Base-by-base conservation (phyloP, 1,140 invertebrate genomes). In the Belonocnema kinseyi region DNA sequence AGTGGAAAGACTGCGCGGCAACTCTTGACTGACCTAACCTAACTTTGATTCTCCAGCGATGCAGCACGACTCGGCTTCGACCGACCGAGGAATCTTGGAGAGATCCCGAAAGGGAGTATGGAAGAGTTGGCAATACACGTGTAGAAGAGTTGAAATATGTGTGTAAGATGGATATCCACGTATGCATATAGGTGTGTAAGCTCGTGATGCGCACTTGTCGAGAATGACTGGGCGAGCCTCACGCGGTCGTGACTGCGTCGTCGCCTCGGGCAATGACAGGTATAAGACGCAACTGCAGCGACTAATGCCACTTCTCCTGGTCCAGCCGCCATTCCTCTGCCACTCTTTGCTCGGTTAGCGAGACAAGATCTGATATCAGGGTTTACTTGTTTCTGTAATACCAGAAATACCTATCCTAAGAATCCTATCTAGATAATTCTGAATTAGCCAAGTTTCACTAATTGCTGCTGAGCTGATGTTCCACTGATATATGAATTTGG, bases 121-220 rank as follows among this genome's bases (percentile, higher is more conserved):
- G 19, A 40, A 50, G 16, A 53, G 46, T 46, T 73, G 33, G 53
- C 71, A 74, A 53, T 16, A 58, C 19, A 53, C n/a, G 72, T 21
- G 73, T 74, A 76, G 17, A 72, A 81, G 74, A 76, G 13, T 11
- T 77, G n/a, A 21, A 52, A 51, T 33, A 56, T 50, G 56, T 71
- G 75, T 77, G 75, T 76, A 46, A 11, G 40, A 50, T 17, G 14
- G 16, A 73, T 74, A 51, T 77, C 61, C 58, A 66, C 74, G 79
- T 78, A 74, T 72, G 75, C 79, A 73, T 74, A 78, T 73, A 81
- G 75, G 82, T 85, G 79, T 77, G 82, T 82, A 79, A 83, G 82
- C 79, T 87, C 85, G 85, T 87, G 87, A 87, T 88, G 87, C 85
- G 86, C 86, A 87, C 87, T 88, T 88, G 85, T 87, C 85, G 86